phyloP scores from a whole-genome alignment of 2,113 vertebrate genomes.

The Oreotrochilus melanogaster region DNA sequence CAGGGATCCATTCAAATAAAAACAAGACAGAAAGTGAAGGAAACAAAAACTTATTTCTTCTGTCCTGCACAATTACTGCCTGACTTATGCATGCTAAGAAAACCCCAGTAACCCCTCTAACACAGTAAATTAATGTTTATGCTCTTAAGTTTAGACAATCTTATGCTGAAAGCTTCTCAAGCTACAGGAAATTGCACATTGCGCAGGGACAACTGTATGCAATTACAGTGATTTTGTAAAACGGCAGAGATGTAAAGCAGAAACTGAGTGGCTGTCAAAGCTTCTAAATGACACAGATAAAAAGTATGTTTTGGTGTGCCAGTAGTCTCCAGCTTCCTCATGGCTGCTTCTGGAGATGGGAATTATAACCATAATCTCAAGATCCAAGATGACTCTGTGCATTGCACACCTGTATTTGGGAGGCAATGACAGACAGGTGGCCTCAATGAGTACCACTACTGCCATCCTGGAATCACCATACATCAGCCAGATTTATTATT shows the following conservation, averaged over 20 bases:
- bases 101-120: conserved; percentile 46
- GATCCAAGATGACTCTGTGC: background rate
- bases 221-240: conserved; percentile 54
- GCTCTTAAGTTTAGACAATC: conserved; percentile 55
- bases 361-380: background rate
- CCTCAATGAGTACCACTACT: background rate
- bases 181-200: conserved; percentile 50
- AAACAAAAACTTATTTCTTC: conserved; percentile 56
- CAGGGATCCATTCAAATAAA: conserved; percentile 32
- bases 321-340: background rate
- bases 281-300: conserved; percentile 47
- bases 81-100: conserved; percentile 35
- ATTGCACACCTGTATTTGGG: background rate
- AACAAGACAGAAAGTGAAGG: conserved; percentile 1
- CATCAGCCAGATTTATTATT: background rate
- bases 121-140: conserved; percentile 57
- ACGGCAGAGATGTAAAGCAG: conserved; percentile 49
- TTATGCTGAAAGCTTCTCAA: conserved; percentile 62
- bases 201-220: conserved; percentile 35
- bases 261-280: background rate
- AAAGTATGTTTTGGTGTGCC: background rate
- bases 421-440: background rate
- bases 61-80: conserved; percentile 41
- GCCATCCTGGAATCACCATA: background rate
- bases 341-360: background rate